Conservation (phyloP, 2,888 invertebrate species). For the Oscheius sp. region DNA sequence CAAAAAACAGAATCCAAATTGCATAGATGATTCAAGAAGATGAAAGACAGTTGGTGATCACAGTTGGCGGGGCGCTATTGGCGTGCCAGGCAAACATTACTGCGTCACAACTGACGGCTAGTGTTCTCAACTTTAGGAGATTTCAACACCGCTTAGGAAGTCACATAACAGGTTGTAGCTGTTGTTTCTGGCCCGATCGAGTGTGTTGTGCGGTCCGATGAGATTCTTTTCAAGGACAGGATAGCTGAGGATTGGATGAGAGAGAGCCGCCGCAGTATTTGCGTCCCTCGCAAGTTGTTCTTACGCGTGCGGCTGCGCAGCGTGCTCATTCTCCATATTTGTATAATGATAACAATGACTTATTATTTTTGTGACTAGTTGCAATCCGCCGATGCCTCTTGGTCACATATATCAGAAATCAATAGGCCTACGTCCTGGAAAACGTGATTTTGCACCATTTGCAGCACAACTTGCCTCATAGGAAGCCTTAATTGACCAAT, state of each 20-base stretch:
- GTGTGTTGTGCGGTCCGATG: slow-evolving; percentile 8
- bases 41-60: background rate
- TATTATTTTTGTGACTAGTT: too few relatives aligned
- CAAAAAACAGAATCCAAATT: background rate
- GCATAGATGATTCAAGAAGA: background rate
- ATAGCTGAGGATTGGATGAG: slow-evolving; percentile 28
- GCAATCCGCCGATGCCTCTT: too few relatives aligned
- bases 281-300: slow-evolving; percentile 25
- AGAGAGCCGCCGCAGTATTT: slow-evolving; percentile 24
- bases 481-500: too few relatives aligned
- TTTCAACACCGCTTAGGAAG: background rate
- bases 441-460: too few relatives aligned
- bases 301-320: slow-evolving; percentile 24
- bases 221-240: slow-evolving; percentile 27
- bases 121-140: background rate
- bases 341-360: background rate
- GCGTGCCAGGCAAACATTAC: slow-evolving; percentile 12
- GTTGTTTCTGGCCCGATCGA: background rate
- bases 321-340: slow-evolving; percentile 24
- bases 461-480: too few relatives aligned
- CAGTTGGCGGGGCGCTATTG: background rate
- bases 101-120: background rate
- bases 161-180: too few relatives aligned
- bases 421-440: too few relatives aligned
- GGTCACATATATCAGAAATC: too few relatives aligned